phyloP scores from a whole-genome alignment of 2,113 vertebrate genomes.

The Eretmochelys imbricata region DNA sequence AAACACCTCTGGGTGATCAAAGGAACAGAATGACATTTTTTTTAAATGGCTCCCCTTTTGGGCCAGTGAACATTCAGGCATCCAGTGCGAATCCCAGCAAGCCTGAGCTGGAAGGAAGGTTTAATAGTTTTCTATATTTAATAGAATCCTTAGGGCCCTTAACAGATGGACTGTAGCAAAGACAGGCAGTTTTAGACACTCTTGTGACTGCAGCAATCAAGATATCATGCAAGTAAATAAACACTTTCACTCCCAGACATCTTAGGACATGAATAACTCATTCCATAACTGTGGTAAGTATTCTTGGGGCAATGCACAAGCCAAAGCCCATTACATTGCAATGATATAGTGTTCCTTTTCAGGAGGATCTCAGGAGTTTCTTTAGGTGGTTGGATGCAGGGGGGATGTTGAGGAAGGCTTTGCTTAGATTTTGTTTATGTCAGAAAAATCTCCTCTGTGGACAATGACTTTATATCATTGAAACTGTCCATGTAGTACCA shows the following conservation, averaged over 20 bases:
- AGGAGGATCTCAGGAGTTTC: neutral
- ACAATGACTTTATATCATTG: neutral
- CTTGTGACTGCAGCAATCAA: slow-evolving; percentile 1
- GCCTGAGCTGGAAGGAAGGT: neutral
- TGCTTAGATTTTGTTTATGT: neutral
- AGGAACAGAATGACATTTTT: neutral
- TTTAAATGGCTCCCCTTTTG: slow-evolving; percentile 18
- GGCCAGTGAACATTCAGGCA: neutral
- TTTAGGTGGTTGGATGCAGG: neutral
- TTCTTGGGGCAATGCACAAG: neutral
- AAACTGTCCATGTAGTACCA: neutral
- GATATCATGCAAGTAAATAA: slow-evolving; percentile 6
- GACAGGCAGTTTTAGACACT: neutral
- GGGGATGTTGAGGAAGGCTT: neutral
- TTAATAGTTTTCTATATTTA: slow-evolving; percentile 37
- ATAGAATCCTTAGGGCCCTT: slow-evolving; percentile 22
- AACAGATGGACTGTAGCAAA: slow-evolving; percentile 10
- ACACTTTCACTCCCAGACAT: neutral
- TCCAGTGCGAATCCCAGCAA: neutral
- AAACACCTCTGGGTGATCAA: neutral
- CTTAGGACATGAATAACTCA: neutral
- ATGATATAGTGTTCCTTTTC: rapidly evolving
- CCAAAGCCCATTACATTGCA: neutral
- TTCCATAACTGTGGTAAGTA: neutral
- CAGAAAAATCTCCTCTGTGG: neutral